These are phyloP conservation scores for Cassiopea xamachana DNA, from an alignment of 30 jellyfish, hydroid and myxozoan species.

Conservation along the genomic window DNA sequence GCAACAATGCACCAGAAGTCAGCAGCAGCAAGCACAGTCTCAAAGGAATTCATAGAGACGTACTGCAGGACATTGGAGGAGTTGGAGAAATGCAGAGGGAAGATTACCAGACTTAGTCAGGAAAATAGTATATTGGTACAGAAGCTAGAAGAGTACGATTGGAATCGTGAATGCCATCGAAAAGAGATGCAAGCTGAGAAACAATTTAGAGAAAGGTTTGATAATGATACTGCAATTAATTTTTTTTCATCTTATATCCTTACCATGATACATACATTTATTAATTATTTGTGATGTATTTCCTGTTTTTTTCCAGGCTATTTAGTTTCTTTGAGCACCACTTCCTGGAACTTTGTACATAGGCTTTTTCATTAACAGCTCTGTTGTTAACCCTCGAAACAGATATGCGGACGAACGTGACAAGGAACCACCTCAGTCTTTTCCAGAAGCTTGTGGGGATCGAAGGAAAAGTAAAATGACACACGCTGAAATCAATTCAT, in stretches of 20 bases:
- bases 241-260: background rate
- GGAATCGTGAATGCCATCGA: constrained; percentile 8
- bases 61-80: constrained; percentile 44
- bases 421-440: too few relatives aligned
- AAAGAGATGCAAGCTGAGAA: constrained; percentile 23
- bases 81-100: constrained; percentile 25
- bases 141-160: constrained; percentile 5
- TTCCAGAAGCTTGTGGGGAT: too few relatives aligned
- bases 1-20: background rate
- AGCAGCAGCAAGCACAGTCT: background rate
- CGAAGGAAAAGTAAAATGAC: too few relatives aligned
- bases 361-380: too few relatives aligned
- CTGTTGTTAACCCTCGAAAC: too few relatives aligned
- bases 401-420: too few relatives aligned
- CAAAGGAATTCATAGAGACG: constrained; percentile 40
- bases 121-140: background rate
- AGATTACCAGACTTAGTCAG: background rate
- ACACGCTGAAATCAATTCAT: too few relatives aligned
- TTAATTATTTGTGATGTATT: too few relatives aligned
- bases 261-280: too few relatives aligned
- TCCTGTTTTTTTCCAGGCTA: too few relatives aligned
- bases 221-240: background rate
- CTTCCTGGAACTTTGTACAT: too few relatives aligned
- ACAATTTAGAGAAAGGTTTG: constrained; percentile 56
- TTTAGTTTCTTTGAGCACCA: too few relatives aligned